A percentile compares a stretch with the other conserved stretches of the same genome.
These are phyloP conservation scores for Pipa parva DNA, from an alignment of 2,113 vertebrate genomes.

Conservation along the genomic window DNA sequence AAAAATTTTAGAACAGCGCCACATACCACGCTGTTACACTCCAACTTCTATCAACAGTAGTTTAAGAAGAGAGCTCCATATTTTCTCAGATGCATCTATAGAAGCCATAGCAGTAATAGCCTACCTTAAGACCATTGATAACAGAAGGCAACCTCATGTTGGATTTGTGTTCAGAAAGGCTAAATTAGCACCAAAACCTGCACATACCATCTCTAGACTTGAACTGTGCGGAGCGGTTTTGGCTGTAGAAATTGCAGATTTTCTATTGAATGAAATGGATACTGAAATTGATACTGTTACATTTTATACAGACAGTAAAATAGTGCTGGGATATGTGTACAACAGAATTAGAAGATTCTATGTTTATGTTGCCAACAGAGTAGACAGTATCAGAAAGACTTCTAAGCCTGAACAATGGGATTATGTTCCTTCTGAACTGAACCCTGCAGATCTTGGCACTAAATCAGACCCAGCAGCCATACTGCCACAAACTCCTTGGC, in stretches of 20 bases:
- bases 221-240: neutral
- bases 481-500: neutral
- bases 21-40: no score
- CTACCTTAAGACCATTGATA: no score
- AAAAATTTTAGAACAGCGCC: no score
- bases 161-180: neutral
- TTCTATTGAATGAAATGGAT: neutral
- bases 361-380: neutral
- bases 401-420: neutral
- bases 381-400: neutral
- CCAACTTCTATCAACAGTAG: no score
- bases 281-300: neutral
- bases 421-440: neutral
- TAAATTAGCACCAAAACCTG: neutral
- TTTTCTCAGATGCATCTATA: no score
- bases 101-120: no score
- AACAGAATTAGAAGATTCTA: neutral
- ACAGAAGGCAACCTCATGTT: no score
- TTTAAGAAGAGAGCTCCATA: no score
- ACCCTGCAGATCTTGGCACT: neutral
- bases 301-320: neutral
- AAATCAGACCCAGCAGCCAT: neutral
- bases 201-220: neutral
- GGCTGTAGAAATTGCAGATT: neutral
- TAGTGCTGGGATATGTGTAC: neutral